Conservation (phyloP, 2,113 vertebrate species). For the Cyprinodon variegatus region DNA sequence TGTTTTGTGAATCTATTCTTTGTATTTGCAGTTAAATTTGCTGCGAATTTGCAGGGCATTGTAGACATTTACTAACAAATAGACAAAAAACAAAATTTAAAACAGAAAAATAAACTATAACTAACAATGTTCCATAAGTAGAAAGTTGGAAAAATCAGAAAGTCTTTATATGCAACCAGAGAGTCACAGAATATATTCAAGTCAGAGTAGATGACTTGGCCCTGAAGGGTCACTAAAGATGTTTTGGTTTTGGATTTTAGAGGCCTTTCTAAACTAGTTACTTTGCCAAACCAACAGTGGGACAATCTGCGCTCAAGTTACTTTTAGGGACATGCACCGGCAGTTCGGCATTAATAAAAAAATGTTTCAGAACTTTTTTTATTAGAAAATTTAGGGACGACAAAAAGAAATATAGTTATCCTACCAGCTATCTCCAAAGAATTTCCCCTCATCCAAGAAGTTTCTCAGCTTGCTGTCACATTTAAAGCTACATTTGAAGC, state of each 20-base stretch:
- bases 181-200: too few species aligned
- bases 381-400: constrained; percentile 3
- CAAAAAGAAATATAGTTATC: constrained; percentile 21
- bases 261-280: neutral
- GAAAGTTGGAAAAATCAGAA: too few species aligned
- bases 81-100: too few species aligned
- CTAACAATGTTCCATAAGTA: too few species aligned
- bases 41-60: too few species aligned
- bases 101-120: too few species aligned
- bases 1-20: too few species aligned
- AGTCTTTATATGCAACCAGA: too few species aligned
- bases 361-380: constrained; percentile 11
- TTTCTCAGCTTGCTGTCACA: neutral
- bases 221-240: too few species aligned
- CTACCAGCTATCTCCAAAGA: constrained; percentile 42
- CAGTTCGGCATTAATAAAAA: neutral
- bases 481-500: neutral
- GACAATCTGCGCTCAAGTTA: constrained; percentile 9
- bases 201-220: too few species aligned
- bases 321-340: constrained; percentile 16
- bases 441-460: constrained; percentile 2
- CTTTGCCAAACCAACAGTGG: neutral
- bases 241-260: neutral
- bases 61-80: too few species aligned
- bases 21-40: too few species aligned